These are phyloP conservation scores for Pseudolycoriella hygida DNA, from an alignment of 2,888 invertebrate genomes.

Conservation along the genomic window DNA sequence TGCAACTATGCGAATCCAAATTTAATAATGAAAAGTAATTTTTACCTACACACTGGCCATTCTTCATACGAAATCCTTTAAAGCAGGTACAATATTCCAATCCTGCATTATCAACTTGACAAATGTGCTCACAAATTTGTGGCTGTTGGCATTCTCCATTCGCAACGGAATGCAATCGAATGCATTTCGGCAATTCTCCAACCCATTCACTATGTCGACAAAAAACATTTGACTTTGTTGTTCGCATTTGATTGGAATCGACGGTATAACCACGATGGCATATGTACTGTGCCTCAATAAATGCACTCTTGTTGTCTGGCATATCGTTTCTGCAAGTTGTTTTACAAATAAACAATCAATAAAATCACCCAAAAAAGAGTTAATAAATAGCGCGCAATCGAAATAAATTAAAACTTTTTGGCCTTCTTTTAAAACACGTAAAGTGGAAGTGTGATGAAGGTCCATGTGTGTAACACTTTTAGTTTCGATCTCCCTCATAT, in stretches of 20 bases:
- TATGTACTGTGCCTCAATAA: slow-evolving; percentile 13
- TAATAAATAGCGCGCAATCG: too few relatives aligned
- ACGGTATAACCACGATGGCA: slow-evolving; percentile 12
- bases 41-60: slow-evolving; percentile 12
- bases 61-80: slow-evolving; percentile 27
- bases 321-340: slow-evolving; percentile 11
- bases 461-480: too few relatives aligned
- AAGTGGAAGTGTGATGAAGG: too few relatives aligned
- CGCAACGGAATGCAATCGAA: slow-evolving; percentile 3
- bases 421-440: too few relatives aligned
- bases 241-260: slow-evolving; percentile 4
- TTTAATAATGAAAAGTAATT: slow-evolving; percentile 2
- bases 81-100: slow-evolving; percentile 30
- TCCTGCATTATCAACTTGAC: slow-evolving; percentile 14
- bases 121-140: slow-evolving; percentile 12
- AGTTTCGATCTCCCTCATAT: too few relatives aligned
- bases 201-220: slow-evolving; percentile 13
- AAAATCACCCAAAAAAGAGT: too few relatives aligned
- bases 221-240: slow-evolving; percentile 8
- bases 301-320: slow-evolving; percentile 9
- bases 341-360: too few relatives aligned
- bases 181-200: slow-evolving; percentile 11
- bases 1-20: not conserved
- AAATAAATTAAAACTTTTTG: too few relatives aligned
- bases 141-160: slow-evolving; percentile 10